Evolutionary conservation across 2,797 vertebrate genomes (phyloP).

Genomic region (Rhyacichthys aspro): DNA sequence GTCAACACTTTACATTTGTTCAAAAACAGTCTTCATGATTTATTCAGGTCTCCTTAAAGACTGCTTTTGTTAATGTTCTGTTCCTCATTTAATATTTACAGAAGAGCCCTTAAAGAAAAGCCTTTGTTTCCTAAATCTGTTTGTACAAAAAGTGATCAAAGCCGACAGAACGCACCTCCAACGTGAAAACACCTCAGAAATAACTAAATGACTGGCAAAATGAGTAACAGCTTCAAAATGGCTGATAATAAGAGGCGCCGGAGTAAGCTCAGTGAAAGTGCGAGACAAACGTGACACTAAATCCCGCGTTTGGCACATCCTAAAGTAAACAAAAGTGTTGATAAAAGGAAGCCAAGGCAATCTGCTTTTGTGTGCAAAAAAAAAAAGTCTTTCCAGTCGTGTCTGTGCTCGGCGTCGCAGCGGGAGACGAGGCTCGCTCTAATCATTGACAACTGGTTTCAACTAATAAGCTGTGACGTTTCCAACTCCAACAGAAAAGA

Average conservation of each 20-base stretch:
- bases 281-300: slow-evolving; percentile 74
- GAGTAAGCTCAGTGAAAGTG: slow-evolving; percentile 58
- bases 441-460: slow-evolving; percentile 17
- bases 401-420: slow-evolving; percentile 18
- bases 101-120: slow-evolving; percentile 33
- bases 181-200: slow-evolving; percentile 51
- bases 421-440: background rate
- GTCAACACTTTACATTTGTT: slow-evolving; percentile 26
- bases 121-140: slow-evolving; percentile 61
- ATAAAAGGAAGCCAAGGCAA: slow-evolving; percentile 59
- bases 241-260: slow-evolving; percentile 63
- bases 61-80: slow-evolving; percentile 36
- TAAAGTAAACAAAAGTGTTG: slow-evolving; percentile 69
- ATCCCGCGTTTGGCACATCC: slow-evolving; percentile 68
- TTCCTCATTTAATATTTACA: slow-evolving; percentile 63
- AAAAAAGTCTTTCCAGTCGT: slow-evolving; percentile 13
- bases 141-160: slow-evolving; percentile 68
- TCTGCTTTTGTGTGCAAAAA: slow-evolving; percentile 50
- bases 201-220: slow-evolving; percentile 65
- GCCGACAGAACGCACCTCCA: slow-evolving; percentile 41
- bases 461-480: slow-evolving; percentile 11
- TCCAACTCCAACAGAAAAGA: slow-evolving; percentile 15
- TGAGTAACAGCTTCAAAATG: slow-evolving; percentile 64
- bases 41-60: slow-evolving; percentile 24
- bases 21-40: slow-evolving; percentile 15